Conservation (phyloP, 1,140 invertebrate genomes). For the Lithobius niger region DNA sequence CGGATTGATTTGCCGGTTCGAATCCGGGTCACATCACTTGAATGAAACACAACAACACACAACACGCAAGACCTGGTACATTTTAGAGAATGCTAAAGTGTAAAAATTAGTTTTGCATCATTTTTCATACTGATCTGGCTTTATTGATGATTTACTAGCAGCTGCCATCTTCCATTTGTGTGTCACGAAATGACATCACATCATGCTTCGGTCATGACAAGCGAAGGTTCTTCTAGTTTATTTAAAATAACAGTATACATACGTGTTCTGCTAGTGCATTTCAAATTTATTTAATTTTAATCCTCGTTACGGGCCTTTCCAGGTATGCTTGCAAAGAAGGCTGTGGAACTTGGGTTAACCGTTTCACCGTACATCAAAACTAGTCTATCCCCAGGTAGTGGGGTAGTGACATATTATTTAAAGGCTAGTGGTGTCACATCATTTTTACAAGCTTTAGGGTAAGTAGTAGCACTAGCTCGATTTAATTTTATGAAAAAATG, state of each 20-base stretch:
- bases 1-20: too few relatives aligned
- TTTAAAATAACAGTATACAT: too few relatives aligned
- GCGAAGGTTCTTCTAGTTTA: not conserved
- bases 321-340: conserved; percentile 89
- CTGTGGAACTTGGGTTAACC: conserved; percentile 73
- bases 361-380: conserved; percentile 94
- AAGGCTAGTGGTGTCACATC: conserved; percentile 74
- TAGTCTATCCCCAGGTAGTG: conserved; percentile 87
- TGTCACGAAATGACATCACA: too few relatives aligned
- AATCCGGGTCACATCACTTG: too few relatives aligned
- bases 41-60: too few relatives aligned
- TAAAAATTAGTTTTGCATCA: too few relatives aligned
- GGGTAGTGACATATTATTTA: conserved; percentile 95
- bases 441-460: conserved; percentile 68
- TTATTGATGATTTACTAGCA: too few relatives aligned
- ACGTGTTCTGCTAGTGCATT: not conserved
- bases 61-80: too few relatives aligned
- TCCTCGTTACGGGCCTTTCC: too few relatives aligned
- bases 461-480: conserved; percentile 9
- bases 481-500: conserved; percentile 3
- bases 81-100: too few relatives aligned
- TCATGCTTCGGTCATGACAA: not conserved
- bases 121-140: too few relatives aligned
- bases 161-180: too few relatives aligned
- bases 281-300: not conserved